A percentile compares a stretch with the other conserved stretches of the same genome.
Evolutionary conservation across 2,888 invertebrate genomes (phyloP).

Genomic region (Fragum whitleyi): DNA sequence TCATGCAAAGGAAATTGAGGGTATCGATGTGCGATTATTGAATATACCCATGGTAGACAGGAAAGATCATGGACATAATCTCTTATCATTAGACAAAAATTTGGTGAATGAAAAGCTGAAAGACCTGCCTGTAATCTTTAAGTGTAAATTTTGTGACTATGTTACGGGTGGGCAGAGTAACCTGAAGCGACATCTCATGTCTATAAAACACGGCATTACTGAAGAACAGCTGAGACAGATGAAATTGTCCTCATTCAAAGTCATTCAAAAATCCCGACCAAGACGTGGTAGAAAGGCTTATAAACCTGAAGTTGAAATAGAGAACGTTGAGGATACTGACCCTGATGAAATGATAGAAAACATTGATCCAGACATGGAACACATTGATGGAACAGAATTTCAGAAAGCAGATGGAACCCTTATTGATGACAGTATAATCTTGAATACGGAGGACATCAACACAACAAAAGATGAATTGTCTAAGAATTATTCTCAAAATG

Average conservation of each 20-base stretch:
- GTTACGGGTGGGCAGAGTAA: conserved; percentile 39
- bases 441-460: too few species aligned
- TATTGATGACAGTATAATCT: too few species aligned
- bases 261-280: conserved; percentile 2
- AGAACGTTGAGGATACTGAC: too few species aligned
- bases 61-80: conserved; percentile 13
- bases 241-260: conserved; percentile 41
- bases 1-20: conserved; percentile 30
- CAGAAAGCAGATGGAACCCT: too few species aligned
- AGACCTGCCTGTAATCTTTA: conserved; percentile 31
- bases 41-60: conserved; percentile 35
- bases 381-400: too few species aligned
- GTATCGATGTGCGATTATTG: conserved; percentile 23
- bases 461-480: too few species aligned
- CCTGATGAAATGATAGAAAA: too few species aligned
- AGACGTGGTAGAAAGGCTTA: neutral
- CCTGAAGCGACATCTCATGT: conserved; percentile 47
- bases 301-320: too few species aligned
- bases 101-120: conserved; percentile 28
- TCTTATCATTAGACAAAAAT: conserved; percentile 39
- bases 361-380: too few species aligned
- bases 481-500: too few species aligned
- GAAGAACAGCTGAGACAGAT: conserved; percentile 33
- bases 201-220: conserved; percentile 42
- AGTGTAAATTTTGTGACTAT: conserved; percentile 51